Evolutionary conservation across 1,140 invertebrate species (phyloP).

Genomic region (Plutomurus gul): DNA sequence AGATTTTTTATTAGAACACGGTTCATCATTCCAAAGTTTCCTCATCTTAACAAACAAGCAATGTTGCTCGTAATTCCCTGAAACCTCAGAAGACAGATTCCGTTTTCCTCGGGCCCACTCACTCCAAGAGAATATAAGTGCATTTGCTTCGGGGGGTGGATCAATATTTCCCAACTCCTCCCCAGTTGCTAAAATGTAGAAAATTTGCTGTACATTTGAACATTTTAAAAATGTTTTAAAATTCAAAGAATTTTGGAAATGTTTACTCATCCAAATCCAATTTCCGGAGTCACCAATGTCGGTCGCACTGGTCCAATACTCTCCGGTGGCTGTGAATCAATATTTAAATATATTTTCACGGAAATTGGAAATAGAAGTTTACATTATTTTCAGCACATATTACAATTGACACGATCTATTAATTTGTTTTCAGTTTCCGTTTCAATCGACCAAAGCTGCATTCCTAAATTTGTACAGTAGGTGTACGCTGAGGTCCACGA

Average conservation of each 20-base stretch:
- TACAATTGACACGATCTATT: not conserved
- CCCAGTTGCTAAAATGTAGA: too few relatives aligned
- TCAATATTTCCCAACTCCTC: not conserved
- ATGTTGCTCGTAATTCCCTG: not conserved
- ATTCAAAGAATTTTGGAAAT: too few relatives aligned
- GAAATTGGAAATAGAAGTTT: not conserved
- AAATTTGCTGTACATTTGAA: too few relatives aligned
- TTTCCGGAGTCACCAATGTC: conserved; percentile 5
- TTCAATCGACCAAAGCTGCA: not conserved
- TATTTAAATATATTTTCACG: not conserved
- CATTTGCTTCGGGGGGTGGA: not conserved
- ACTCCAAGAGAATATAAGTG: not conserved
- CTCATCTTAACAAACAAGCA: not conserved
- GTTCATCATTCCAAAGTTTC: not conserved
- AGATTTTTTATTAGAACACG: not conserved
- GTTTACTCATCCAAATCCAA: conserved; percentile 1
- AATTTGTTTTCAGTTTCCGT: not conserved
- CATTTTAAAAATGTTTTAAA: too few relatives aligned
- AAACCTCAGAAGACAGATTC: not conserved
- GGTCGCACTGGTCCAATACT: not conserved
- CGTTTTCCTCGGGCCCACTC: not conserved
- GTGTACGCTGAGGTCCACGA: not conserved
- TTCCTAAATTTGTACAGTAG: not conserved
- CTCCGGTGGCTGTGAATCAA: not conserved
- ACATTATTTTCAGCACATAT: not conserved